These are phyloP conservation scores for Arctia plantaginis DNA, from an alignment of 2,888 invertebrate species.

Conservation along the genomic window DNA sequence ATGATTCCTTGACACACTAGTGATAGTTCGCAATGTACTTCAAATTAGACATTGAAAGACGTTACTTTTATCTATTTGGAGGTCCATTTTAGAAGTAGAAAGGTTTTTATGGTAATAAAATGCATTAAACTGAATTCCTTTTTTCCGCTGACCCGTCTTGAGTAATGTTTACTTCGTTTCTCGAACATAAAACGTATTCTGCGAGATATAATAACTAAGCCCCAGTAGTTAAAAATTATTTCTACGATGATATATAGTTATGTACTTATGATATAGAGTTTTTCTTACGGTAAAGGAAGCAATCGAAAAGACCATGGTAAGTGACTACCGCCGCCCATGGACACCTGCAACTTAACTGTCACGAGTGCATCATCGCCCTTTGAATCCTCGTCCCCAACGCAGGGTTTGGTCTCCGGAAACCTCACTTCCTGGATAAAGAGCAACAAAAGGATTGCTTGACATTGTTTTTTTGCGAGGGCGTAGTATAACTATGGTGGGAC, in stretches of 20 bases:
- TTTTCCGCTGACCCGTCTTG: slow-evolving; percentile 44
- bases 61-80: slow-evolving; percentile 40
- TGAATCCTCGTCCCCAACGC: too few relatives aligned
- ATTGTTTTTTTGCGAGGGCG: too few relatives aligned
- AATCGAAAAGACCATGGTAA: not conserved
- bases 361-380: not conserved
- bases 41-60: slow-evolving; percentile 40
- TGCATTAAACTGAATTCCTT: slow-evolving; percentile 49
- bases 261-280: not conserved
- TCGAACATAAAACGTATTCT: slow-evolving; percentile 34
- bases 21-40: slow-evolving; percentile 45
- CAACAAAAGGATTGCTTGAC: not conserved
- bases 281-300: not conserved
- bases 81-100: slow-evolving; percentile 43
- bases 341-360: not conserved
- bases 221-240: slow-evolving; percentile 1
- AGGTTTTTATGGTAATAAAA: slow-evolving; percentile 49
- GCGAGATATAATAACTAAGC: slow-evolving; percentile 9
- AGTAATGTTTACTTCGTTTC: slow-evolving; percentile 44
- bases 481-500: too few relatives aligned
- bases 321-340: too few relatives aligned
- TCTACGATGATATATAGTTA: not conserved
- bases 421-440: not conserved
- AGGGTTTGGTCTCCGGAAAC: too few relatives aligned
- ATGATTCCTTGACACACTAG: slow-evolving; percentile 35